phyloP scores from a whole-genome alignment of 2,888 invertebrate genomes.

The Xestia xanthographa region DNA sequence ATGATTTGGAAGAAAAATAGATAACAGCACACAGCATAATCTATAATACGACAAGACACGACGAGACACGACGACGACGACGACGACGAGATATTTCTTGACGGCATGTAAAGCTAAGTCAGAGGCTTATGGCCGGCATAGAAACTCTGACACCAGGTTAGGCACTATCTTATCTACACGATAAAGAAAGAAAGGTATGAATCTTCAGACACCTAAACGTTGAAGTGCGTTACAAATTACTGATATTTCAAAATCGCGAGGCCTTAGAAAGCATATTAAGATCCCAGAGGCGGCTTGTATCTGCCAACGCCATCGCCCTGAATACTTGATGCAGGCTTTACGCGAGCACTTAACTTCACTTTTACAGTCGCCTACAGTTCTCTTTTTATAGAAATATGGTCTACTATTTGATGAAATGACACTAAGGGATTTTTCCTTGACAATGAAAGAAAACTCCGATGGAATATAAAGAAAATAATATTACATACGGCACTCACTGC shows the following conservation, averaged over 20 bases:
- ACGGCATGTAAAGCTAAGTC: too few relatives aligned
- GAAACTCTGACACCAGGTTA: too few relatives aligned
- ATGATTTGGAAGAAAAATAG: neutral
- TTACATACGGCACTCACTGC: neutral
- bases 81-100: too few relatives aligned
- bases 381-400: conserved; percentile 50
- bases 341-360: conserved; percentile 61
- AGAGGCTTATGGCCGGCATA: too few relatives aligned
- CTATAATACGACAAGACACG: too few relatives aligned
- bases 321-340: conserved; percentile 69
- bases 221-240: conserved; percentile 56
- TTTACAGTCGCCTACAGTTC: conserved; percentile 51
- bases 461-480: conserved; percentile 17
- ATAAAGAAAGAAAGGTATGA: conserved; percentile 2
- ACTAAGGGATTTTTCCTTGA: conserved; percentile 34
- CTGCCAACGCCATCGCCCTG: conserved; percentile 68
- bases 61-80: too few relatives aligned
- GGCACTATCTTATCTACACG: too few relatives aligned
- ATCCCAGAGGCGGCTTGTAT: conserved; percentile 58
- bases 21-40: neutral
- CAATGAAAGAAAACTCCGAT: conserved; percentile 32
- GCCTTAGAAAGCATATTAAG: conserved; percentile 53
- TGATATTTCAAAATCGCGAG: conserved; percentile 65
- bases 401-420: conserved; percentile 54
- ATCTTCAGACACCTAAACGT: conserved; percentile 39